Evolutionary conservation across 2,888 invertebrate genomes (phyloP).

Genomic region (Homarus gammarus): DNA sequence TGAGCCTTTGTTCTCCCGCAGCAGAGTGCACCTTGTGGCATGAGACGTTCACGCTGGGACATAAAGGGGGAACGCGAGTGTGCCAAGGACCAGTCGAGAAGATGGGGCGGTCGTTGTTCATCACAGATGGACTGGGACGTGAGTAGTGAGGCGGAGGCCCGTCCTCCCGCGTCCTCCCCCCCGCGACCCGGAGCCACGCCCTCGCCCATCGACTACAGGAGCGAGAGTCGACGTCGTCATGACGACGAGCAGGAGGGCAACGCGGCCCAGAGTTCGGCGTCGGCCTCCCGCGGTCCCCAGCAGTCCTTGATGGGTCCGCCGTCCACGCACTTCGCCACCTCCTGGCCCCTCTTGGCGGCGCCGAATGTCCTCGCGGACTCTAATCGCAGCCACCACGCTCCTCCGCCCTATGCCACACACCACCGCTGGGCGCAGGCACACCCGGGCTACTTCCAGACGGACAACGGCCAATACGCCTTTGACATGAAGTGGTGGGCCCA

Average conservation of each 20-base stretch:
- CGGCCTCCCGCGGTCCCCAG: conserved; percentile 40
- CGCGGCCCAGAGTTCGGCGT: conserved; percentile 44
- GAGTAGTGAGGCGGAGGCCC: conserved; percentile 48
- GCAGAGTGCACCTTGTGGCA: conserved; percentile 29
- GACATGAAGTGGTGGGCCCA: conserved; percentile 72
- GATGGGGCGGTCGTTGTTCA: conserved; percentile 52
- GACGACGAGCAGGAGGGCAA: conserved; percentile 49
- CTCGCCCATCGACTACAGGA: conserved; percentile 73
- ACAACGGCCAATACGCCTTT: conserved; percentile 54
- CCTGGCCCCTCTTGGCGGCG: conserved; percentile 39
- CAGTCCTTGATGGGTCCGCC: conserved; percentile 60
- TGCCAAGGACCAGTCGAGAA: conserved; percentile 62
- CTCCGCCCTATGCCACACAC: conserved; percentile 39
- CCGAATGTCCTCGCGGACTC: conserved; percentile 48
- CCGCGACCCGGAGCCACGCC: conserved; percentile 65
- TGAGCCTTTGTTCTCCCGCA: background rate
- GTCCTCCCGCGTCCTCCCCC: conserved; percentile 33
- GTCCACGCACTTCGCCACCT: conserved; percentile 33
- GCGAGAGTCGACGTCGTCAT: conserved; percentile 67
- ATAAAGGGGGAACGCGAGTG: conserved; percentile 58
- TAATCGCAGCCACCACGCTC: conserved; percentile 44
- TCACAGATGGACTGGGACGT: conserved; percentile 65
- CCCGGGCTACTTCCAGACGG: conserved; percentile 51
- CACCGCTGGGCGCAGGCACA: conserved; percentile 65
- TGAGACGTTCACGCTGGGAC: conserved; percentile 60